phyloP scores from a whole-genome alignment of 2,797 vertebrate species.

The Melanotaenia pygmaea region DNA sequence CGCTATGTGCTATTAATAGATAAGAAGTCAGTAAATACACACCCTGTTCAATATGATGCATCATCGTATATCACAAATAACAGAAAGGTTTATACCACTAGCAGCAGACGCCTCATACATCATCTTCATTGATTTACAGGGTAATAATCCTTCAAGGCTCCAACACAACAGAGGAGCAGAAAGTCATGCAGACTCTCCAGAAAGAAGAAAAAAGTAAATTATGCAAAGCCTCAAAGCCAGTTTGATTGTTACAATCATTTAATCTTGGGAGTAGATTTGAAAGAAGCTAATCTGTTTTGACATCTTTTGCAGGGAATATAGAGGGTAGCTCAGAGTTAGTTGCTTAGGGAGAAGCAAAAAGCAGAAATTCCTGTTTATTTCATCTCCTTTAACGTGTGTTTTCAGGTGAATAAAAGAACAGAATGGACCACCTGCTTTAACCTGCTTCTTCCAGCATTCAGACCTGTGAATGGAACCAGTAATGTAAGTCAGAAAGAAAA shows the following conservation, averaged over 20 bases:
- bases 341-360: constrained; percentile 30
- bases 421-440: constrained; percentile 33
- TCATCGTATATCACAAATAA: constrained; percentile 70
- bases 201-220: constrained; percentile 60
- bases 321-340: constrained; percentile 45
- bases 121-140: constrained; percentile 77
- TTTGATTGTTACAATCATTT: constrained; percentile 77
- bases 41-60: constrained; percentile 63
- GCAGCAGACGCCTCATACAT: constrained; percentile 67
- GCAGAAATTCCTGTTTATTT: constrained; percentile 9
- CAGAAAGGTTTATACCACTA: constrained; percentile 63
- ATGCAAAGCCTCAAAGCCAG: constrained; percentile 74
- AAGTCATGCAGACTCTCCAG: constrained; percentile 63
- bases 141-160: constrained; percentile 75
- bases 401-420: constrained; percentile 14
- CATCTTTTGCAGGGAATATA: constrained; percentile 59
- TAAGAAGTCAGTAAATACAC: constrained; percentile 58
- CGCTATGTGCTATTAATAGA: constrained; percentile 30
- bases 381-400: constrained; percentile 14
- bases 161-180: constrained; percentile 55
- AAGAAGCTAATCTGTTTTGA: constrained; percentile 72
- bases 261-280: constrained; percentile 72
- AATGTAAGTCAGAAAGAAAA: constrained; percentile 51
- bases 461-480: constrained; percentile 50
- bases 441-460: constrained; percentile 54